A percentile compares a stretch with the other conserved stretches of the same genome.
Evolutionary conservation across 2,113 vertebrate genomes (phyloP).

Genomic region (cat (Felis catus)): F.catus_Fca126_mat1.0 CM031414.1:93651001-93651500

Average conservation of each 20-base stretch:
- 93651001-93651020: neutral
- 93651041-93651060: neutral
- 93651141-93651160: neutral
- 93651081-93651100: neutral
- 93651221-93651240: neutral
- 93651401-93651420: neutral
- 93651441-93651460: neutral
- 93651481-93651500: neutral
- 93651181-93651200: neutral
- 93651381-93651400: neutral
- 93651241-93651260: neutral
- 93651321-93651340: neutral
- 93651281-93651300: neutral
- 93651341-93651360: neutral
- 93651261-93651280: neutral
- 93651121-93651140: neutral
- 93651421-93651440: neutral
- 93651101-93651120: neutral
- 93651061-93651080: conserved; percentile 5
- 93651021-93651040: neutral
- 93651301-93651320: neutral
- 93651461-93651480: neutral
- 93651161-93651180: neutral
- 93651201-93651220: neutral
- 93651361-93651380: neutral